Conservation (phyloP, 2,888 invertebrate genomes). For the Caenorhabditis sp. region DNA sequence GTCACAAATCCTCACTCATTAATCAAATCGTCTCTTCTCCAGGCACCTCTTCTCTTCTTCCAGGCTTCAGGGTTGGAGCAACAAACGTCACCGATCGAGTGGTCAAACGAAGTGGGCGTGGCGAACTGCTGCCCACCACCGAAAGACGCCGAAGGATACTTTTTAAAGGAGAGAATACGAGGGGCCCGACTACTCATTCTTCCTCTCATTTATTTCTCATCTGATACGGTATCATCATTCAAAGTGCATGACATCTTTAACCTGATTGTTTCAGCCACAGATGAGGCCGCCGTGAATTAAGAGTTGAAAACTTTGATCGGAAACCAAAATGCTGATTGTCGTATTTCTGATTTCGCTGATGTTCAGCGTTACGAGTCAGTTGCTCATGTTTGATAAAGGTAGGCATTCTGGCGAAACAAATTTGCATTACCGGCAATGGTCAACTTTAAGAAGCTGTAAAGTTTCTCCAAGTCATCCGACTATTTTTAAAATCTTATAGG, state of each 20-base stretch:
- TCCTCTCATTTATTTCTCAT: constrained; percentile 19
- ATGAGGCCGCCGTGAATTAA: constrained; percentile 63
- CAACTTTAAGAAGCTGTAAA: too few species aligned
- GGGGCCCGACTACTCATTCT: constrained; percentile 1
- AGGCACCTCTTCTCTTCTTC: constrained; percentile 8
- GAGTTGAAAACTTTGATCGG: too few species aligned
- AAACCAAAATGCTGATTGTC: constrained; percentile 40
- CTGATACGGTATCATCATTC: constrained; percentile 28
- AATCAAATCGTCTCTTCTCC: constrained; percentile 39
- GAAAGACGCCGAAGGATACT: constrained; percentile 8
- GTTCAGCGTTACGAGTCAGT: constrained; percentile 32
- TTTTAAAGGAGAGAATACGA: constrained; percentile 8
- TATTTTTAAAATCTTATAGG: too few species aligned
- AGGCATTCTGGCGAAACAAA: neutral
- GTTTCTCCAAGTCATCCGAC: too few species aligned
- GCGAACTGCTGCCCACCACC: constrained; percentile 55
- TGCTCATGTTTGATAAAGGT: constrained; percentile 68
- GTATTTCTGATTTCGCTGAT: constrained; percentile 43
- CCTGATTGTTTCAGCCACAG: constrained; percentile 42
- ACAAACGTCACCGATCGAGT: constrained; percentile 58
- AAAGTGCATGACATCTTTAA: neutral
- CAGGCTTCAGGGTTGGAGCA: constrained; percentile 49
- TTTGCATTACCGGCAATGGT: too few species aligned
- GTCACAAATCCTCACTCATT: constrained; percentile 42
- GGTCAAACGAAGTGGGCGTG: constrained; percentile 60